Evolutionary conservation across 1,140 invertebrate species (phyloP), one percentile per base, ranked within the genome.

Genomic region (Nautilus pompilius): DNA sequence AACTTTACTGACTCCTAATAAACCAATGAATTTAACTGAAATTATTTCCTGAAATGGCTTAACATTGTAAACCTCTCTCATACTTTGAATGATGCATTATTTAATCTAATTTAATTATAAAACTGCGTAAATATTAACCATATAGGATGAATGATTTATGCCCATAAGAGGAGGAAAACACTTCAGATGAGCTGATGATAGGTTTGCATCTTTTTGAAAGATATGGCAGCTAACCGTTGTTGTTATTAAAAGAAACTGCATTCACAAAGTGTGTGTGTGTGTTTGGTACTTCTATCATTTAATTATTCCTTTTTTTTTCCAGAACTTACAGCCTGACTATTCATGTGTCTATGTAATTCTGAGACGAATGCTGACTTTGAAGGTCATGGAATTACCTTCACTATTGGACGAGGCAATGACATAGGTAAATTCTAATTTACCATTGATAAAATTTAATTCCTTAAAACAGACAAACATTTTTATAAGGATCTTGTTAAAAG

Each of bases 331-430:
- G 83, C 93, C 93, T 0, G 91, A 95, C 82, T 96, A 95, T 79
- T 95, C 93, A 0, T 93, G 91, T 73, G 91, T 91, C 0, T 95
- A 95, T 79, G 91, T 95, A 1, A 89, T 87, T 1, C 82, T 92
- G 1, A 84, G 68, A 89, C 90, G 5, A 84, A 87, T 41, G 48
- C 67, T 26, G 73, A 33, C 79, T 29, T 79, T 3, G 62, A 88
- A 73, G 93, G 93, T 5, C 87, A 91, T 79, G 93, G 93, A 0
- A 76, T 94, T 15, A 91, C 92, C 3, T 95, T 96, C 78, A 95
- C 93, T 0, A 85, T 90, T 49, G 91, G 91, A 15, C 86, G 90
- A 72, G 93, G 93, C 55, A 95, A 90, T 15, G 91, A 95, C 83
- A 87, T 95, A 58, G 88, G 89, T 90, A 84, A 73, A 64, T 34